phyloP scores from a whole-genome alignment of 2,113 vertebrate species.

The Falcunculus frontatus region DNA sequence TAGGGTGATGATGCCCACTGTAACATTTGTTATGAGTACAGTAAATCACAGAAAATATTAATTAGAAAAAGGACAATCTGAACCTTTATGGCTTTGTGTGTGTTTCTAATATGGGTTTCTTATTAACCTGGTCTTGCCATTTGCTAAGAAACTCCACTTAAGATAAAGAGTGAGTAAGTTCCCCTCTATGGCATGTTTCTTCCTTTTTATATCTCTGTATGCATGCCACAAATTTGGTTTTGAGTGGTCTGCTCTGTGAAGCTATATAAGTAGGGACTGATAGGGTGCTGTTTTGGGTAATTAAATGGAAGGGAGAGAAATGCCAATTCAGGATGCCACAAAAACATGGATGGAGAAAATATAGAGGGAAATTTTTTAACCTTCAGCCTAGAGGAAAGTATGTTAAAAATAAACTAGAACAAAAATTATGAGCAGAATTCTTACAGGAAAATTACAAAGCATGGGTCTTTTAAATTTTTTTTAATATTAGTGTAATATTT shows the following conservation, averaged over 20 bases:
- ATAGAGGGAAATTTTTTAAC: neutral
- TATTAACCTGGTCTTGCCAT: neutral
- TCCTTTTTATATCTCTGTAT: neutral
- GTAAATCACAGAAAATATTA: neutral
- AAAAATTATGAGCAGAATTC: neutral
- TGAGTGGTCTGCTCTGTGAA: neutral
- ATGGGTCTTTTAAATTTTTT: accelerated
- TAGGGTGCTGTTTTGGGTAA: neutral
- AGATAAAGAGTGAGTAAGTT: neutral
- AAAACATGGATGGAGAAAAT: neutral
- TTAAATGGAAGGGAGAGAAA: neutral
- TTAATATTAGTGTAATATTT: neutral
- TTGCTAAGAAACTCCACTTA: neutral
- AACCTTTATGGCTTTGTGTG: neutral
- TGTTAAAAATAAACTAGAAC: neutral
- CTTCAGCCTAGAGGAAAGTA: neutral
- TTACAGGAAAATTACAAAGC: neutral
- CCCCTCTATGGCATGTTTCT: neutral
- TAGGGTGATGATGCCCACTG: neutral
- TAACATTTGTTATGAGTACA: neutral
- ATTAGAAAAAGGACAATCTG: neutral
- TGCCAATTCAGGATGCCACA: neutral
- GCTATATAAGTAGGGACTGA: neutral
- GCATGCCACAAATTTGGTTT: neutral
- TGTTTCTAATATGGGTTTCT: neutral